Conservation (phyloP, 2,797 vertebrate genomes). For the Oryzias dopingdopingensis region DNA sequence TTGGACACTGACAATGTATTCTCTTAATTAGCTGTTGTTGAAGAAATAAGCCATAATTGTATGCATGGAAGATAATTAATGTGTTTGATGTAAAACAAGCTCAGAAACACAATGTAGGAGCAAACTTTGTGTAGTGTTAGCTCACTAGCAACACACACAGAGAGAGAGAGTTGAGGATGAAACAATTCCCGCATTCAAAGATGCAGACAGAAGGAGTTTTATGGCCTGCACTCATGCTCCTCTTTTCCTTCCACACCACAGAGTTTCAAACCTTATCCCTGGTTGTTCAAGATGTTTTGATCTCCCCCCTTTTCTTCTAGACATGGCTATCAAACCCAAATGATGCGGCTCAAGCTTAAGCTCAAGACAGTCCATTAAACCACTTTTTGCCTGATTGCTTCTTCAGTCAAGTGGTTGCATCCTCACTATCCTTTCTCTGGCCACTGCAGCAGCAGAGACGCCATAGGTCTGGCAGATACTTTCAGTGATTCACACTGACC, state of each 20-base stretch:
- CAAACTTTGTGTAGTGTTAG: constrained; percentile 48
- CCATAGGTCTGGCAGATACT: constrained; percentile 41
- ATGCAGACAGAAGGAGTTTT: constrained; percentile 40
- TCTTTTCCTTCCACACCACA: constrained; percentile 36
- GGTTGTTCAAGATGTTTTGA: constrained; percentile 79
- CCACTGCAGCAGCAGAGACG: constrained; percentile 49
- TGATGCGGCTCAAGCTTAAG: constrained; percentile 82
- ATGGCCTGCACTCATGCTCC: constrained; percentile 40
- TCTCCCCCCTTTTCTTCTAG: constrained; percentile 79
- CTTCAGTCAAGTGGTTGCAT: constrained; percentile 81
- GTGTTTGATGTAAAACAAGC: constrained; percentile 50
- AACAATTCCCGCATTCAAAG: constrained; percentile 47
- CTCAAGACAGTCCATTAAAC: constrained; percentile 81
- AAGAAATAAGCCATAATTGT: constrained; percentile 55
- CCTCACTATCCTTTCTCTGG: constrained; percentile 68
- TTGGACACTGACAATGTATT: constrained; percentile 31
- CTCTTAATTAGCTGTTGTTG: constrained; percentile 53
- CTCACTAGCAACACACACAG: constrained; percentile 21
- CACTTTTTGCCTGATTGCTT: constrained; percentile 80
- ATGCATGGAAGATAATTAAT: constrained; percentile 52
- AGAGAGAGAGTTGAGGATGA: constrained; percentile 51
- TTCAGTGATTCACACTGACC: constrained; percentile 45
- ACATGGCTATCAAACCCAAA: constrained; percentile 83
- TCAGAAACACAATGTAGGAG: constrained; percentile 39
- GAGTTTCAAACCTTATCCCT: constrained; percentile 70